Evolutionary conservation across 2,888 invertebrate species (phyloP), one percentile per base, ranked within the genome.

Genomic region (Atrina japonica): DNA sequence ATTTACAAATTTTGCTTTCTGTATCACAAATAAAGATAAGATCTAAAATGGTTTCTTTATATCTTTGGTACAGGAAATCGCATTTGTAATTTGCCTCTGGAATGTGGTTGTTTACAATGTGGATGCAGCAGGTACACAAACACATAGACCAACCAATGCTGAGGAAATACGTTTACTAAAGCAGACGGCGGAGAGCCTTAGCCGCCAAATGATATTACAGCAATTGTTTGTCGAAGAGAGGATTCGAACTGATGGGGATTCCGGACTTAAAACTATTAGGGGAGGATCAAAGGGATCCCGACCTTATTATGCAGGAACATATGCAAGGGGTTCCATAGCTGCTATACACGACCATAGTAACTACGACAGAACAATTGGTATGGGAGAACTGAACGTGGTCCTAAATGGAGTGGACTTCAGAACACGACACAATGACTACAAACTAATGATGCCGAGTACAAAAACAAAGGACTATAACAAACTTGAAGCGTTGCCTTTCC

Each of bases 321-420:
- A 69, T 27, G 67, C 72, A 0, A 75, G 68, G 16, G 63, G 64
- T 7, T 67, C 78, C 0, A 64, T 81, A 2, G 76, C 79, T 9
- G 76, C 81, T 16, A 77, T 83, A 3, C 85, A 85, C 41, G 83
- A 85, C 41, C 85, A 85, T 55, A 70, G 77, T 25, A 83, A 82
- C 67, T 70, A 80, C 61, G 60, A 55, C 55, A 73, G 76, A 35
- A 80, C 79, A 18, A 58, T 81, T 27, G 83, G 81, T 23, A 75
- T 85, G 77, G 83, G 84, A 1, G 84, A 85, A 67, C 43, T 84
- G 41, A 75, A 78, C 43, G 78, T 78, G 7, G 83, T 86, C 7
- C 58, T 86, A 21, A 86, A 86, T 56, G 86, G 86, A 11, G 81
- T 86, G 0, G 85, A 85, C 59, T 86, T 86, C 73, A 67, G 83